Conservation (phyloP, 2,797 vertebrate species). For the Mormyrops attenuatus region DNA sequence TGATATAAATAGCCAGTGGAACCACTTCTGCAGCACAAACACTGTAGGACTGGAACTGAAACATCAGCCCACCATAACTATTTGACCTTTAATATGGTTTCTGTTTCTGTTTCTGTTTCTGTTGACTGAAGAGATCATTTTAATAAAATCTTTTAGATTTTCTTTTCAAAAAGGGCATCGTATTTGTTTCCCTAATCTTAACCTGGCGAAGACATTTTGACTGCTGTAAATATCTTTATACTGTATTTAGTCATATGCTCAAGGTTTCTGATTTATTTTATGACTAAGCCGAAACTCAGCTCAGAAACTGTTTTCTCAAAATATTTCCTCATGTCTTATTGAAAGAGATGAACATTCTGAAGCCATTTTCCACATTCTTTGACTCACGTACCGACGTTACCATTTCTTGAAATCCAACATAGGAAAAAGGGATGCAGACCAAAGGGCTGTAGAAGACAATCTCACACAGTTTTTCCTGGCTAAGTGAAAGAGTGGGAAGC, state of each 20-base stretch:
- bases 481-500: neutral
- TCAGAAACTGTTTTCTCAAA: neutral
- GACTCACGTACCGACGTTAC: neutral
- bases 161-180: neutral
- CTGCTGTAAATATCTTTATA: neutral
- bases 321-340: neutral
- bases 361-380: neutral
- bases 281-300: neutral
- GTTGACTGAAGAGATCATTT: neutral
- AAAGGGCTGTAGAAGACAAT: neutral
- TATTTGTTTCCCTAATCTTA: neutral
- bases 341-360: neutral
- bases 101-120: neutral
- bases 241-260: neutral
- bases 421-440: neutral
- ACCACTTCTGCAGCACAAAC: neutral
- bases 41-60: neutral
- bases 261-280: neutral
- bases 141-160: neutral
- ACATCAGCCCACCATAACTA: neutral
- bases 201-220: neutral
- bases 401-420: neutral
- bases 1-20: neutral
- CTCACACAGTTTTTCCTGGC: conserved; percentile 4
- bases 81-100: neutral